Evolutionary conservation across 2,888 invertebrate genomes (phyloP).

Genomic region (Dolichopus griseipennis): DNA sequence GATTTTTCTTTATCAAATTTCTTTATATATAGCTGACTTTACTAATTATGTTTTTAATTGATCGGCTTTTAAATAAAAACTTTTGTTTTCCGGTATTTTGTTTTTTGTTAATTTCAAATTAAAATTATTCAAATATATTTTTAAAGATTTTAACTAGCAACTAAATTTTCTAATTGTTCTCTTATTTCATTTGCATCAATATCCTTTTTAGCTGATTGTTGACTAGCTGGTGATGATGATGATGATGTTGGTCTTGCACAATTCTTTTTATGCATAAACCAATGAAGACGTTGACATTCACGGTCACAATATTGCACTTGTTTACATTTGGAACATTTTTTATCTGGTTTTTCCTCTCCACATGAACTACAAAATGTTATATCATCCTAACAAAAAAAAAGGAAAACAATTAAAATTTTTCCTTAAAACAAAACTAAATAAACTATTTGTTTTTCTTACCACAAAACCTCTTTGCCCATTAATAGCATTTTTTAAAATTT

Average conservation of each 20-base stretch:
- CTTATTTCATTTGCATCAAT: constrained; percentile 47
- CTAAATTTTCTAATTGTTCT: constrained; percentile 47
- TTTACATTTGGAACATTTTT: constrained; percentile 93
- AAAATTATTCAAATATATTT: too few relatives aligned
- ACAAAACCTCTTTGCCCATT: constrained; percentile 81
- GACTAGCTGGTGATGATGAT: constrained; percentile 30
- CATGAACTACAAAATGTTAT: constrained; percentile 71
- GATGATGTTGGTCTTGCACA: constrained; percentile 58
- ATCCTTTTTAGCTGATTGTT: constrained; percentile 21
- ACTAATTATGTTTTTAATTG: too few relatives aligned
- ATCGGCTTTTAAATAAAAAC: too few relatives aligned
- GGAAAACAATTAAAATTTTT: background rate
- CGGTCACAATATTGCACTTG: constrained; percentile 87
- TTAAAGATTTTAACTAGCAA: constrained; percentile 23
- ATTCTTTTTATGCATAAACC: constrained; percentile 83
- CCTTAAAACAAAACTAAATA: background rate
- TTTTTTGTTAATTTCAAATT: too few relatives aligned
- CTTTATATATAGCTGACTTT: too few relatives aligned
- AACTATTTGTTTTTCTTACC: constrained; percentile 26
- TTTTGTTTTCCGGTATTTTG: too few relatives aligned
- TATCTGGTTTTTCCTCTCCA: constrained; percentile 78
- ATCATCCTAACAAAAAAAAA: constrained; percentile 42
- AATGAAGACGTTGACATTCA: constrained; percentile 88
- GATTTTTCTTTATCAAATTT: too few relatives aligned
- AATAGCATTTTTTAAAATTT: constrained; percentile 68